Evolutionary conservation across 2,113 vertebrate genomes (phyloP), one percentile per base, ranked within the genome.

Genomic region (Miniopterus natalensis): DNA sequence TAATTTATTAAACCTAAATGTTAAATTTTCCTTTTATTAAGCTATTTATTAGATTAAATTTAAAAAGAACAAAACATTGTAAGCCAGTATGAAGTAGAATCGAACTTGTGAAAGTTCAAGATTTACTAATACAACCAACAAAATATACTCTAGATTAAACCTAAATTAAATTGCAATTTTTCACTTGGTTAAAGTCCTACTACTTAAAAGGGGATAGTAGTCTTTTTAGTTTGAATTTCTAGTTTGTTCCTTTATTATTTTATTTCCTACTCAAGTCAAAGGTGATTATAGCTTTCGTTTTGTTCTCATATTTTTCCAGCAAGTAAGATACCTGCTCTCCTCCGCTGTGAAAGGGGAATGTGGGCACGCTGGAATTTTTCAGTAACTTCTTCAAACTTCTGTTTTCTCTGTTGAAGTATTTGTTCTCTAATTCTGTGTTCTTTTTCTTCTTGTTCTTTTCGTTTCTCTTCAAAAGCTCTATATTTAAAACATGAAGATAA

Each of bases 401-500:
- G 98, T 81, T 98, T 99, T 92, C 99, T 99, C 94, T 99, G 98
- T 84, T 99, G 98, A 42, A 99, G 98, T 96, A 99, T 98, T 68
- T 98, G 98, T 74, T 99, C 98, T 96, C 99, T 98, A 89, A 98
- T 97, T 90, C 92, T 98, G 92, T 99, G 93, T 94, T 99, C 99
- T 97, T 98, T 99, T 95, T 98, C 97, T 93, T 99, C 98, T 97
- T 98, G 98, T 96, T 98, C 98, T 94, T 97, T 99, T 92, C 89
- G 96, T 96, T 97, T 99, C 80, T 99, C 99, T 97, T 99, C 99
- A 97, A 99, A 98, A 94, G 98, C 99, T 98, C 99, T 99, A 92
- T 68, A 95, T 97, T 92, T 93, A 97, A 94, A 94, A 97, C 59
- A 27, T 78, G 31, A 36, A 53, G 88, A 66, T 25, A 96, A 81